Percentiles rank a stretch among this genome's conserved stretches.
These are phyloP conservation scores for Ptychodera flava DNA, from an alignment of 35 echinoderm and acorn worm species.

Conservation along the genomic window DNA sequence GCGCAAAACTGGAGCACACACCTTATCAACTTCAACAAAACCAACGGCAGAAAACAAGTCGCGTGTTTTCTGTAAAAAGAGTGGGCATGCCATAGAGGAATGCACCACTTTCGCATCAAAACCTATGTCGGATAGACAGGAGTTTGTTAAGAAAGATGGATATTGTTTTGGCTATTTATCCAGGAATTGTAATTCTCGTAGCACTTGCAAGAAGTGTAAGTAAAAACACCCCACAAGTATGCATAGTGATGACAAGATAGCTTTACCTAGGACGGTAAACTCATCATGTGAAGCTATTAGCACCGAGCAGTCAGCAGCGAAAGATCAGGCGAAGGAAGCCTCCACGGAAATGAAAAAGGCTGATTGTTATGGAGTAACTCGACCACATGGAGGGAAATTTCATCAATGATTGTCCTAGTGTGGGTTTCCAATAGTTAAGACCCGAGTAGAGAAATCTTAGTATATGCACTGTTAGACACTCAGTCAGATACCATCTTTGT, in stretches of 20 bases:
- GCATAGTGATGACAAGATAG: not conserved
- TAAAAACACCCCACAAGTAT: not conserved
- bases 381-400: not conserved
- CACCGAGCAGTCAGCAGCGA: too few relatives aligned
- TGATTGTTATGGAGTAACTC: not conserved
- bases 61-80: too few relatives aligned
- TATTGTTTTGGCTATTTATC: not conserved
- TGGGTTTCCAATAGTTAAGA: constrained; percentile 26
- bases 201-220: not conserved
- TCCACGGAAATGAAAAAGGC: not conserved
- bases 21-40: too few relatives aligned
- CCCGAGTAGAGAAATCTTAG: constrained; percentile 36
- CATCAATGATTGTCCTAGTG: constrained; percentile 55
- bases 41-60: too few relatives aligned
- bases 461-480: constrained; percentile 62
- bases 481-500: constrained; percentile 57
- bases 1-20: too few relatives aligned
- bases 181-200: not conserved
- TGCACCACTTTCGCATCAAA: too few relatives aligned
- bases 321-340: too few relatives aligned
- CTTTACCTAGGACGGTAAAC: not conserved
- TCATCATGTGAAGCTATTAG: not conserved
- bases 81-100: too few relatives aligned
- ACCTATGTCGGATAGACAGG: not conserved
- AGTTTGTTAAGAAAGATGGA: not conserved